Percentiles rank a stretch among this genome's conserved stretches.
Evolutionary conservation across 2,797 vertebrate genomes (phyloP).

Genomic region (Sebastes umbrosus): DNA sequence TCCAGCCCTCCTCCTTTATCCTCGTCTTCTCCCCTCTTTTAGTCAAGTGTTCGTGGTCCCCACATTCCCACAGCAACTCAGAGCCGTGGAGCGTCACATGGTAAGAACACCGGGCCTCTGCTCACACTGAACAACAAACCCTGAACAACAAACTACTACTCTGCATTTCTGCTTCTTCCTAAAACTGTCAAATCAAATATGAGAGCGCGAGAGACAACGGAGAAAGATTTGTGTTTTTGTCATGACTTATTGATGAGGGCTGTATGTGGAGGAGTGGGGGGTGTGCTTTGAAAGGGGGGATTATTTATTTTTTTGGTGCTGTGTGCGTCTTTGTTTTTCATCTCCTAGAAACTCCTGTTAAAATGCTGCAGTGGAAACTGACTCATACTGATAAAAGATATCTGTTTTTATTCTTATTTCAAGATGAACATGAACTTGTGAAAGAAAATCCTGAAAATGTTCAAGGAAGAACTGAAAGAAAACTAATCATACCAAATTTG

Average conservation of each 20-base stretch:
- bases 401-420: neutral
- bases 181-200: neutral
- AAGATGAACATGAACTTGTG: neutral
- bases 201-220: neutral
- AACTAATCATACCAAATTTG: neutral
- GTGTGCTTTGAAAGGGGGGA: neutral
- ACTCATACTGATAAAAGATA: neutral
- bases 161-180: neutral
- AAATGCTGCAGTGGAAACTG: neutral
- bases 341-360: neutral
- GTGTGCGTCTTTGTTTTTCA: conserved; percentile 44
- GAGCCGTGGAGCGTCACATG: conserved; percentile 62
- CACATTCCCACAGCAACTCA: conserved; percentile 56
- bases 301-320: conserved; percentile 41
- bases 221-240: neutral
- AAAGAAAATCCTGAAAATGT: neutral
- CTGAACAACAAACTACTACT: neutral
- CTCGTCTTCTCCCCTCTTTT: conserved; percentile 53
- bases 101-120: conserved; percentile 66
- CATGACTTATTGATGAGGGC: conserved; percentile 31
- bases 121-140: conserved; percentile 7
- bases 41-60: conserved; percentile 46
- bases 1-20: conserved; percentile 51
- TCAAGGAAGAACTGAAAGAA: neutral
- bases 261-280: neutral